Conservation (phyloP, 2,888 invertebrate genomes). For the Micoletzkya japonica region DNA sequence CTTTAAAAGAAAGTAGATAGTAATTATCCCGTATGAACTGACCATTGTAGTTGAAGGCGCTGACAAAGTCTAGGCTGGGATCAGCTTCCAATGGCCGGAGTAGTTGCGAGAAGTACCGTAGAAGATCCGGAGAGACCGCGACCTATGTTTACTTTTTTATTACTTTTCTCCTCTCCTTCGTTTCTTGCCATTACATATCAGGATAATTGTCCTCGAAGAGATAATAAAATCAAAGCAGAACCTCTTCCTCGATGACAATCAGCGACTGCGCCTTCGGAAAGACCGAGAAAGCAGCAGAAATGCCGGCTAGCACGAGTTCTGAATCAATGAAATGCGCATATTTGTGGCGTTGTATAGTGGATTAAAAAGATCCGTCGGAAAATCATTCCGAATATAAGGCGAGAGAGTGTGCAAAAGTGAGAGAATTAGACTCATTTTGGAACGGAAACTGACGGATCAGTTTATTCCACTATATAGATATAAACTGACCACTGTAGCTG, state of each 20-base stretch:
- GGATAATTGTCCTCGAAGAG: too few species aligned
- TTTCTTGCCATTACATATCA: too few species aligned
- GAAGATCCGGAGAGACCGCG: slow-evolving; percentile 36
- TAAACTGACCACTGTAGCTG: slow-evolving; percentile 50
- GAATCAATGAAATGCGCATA: slow-evolving; percentile 9
- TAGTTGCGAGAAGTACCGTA: slow-evolving; percentile 39
- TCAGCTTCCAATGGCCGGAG: slow-evolving; percentile 34
- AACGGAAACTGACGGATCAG: too few species aligned
- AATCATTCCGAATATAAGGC: too few species aligned
- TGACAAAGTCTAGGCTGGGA: slow-evolving; percentile 32
- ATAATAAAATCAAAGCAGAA: slow-evolving; percentile 14
- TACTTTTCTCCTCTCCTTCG: too few species aligned
- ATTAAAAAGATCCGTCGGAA: too few species aligned
- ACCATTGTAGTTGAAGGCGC: slow-evolving; percentile 48
- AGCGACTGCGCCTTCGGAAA: slow-evolving; percentile 42
- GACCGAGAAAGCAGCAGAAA: slow-evolving; percentile 38
- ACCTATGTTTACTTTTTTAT: too few species aligned
- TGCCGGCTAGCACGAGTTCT: slow-evolving; percentile 35
- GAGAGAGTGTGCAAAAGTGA: too few species aligned
- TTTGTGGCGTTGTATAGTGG: too few species aligned
- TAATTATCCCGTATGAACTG: background rate
- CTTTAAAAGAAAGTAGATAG: background rate
- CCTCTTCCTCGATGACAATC: slow-evolving; percentile 46
- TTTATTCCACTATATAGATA: background rate
- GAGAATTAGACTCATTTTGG: too few species aligned